Evolutionary conservation across 1,140 invertebrate species (phyloP).

Genomic region (Chionoecetes opilio): DNA sequence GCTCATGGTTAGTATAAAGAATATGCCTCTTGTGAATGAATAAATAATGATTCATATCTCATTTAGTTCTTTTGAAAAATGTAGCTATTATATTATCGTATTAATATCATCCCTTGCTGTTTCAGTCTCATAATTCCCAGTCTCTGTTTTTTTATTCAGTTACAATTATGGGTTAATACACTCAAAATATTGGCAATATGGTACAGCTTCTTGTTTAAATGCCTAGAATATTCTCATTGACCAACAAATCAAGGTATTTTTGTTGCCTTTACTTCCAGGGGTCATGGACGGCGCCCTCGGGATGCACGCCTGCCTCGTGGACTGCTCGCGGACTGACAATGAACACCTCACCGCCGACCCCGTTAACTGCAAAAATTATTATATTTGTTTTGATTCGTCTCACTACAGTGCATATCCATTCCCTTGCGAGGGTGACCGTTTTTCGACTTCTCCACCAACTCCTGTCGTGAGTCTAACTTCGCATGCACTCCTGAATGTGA

Average conservation of each 20-base stretch:
- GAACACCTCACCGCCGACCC: not conserved
- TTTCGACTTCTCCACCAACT: not conserved
- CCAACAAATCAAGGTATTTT: not conserved
- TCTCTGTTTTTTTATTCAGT: too few relatives aligned
- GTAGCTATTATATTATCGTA: too few relatives aligned
- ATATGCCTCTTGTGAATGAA: too few relatives aligned
- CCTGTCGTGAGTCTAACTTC: not conserved
- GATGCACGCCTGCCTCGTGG: not conserved
- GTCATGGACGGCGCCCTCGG: not conserved
- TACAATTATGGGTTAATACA: too few relatives aligned
- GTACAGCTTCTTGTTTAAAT: too few relatives aligned
- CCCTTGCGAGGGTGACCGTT: not conserved
- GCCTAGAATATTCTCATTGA: too few relatives aligned
- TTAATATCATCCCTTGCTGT: too few relatives aligned
- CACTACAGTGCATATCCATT: not conserved
- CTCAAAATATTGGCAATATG: too few relatives aligned
- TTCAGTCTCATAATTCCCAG: too few relatives aligned
- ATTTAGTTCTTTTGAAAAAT: too few relatives aligned
- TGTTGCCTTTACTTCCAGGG: not conserved
- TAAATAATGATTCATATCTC: too few relatives aligned
- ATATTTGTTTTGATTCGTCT: not conserved
- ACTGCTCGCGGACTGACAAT: not conserved
- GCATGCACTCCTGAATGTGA: constrained; percentile 8
- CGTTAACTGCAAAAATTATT: constrained; percentile 24
- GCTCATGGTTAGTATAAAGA: too few relatives aligned